Conservation (phyloP, 2,113 vertebrate species). For the Leptosomus discolor region DNA sequence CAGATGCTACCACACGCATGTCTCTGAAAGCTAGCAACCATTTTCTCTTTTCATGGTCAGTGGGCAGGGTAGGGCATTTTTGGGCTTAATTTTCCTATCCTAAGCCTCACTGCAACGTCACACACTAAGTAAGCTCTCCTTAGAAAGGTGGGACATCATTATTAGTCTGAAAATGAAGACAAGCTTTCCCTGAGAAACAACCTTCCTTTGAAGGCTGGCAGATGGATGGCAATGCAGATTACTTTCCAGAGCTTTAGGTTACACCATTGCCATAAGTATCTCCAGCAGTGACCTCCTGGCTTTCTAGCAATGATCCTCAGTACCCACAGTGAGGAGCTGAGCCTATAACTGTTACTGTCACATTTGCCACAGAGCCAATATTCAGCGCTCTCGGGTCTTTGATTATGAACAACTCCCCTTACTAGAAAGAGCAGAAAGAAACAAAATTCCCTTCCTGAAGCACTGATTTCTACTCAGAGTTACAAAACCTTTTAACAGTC, state of each 20-base stretch:
- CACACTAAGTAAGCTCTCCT: background rate
- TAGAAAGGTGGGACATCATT: background rate
- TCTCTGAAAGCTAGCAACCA: background rate
- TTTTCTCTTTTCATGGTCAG: background rate
- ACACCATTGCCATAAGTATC: background rate
- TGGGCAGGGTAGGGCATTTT: background rate
- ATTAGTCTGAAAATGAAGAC: background rate
- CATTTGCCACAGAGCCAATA: background rate
- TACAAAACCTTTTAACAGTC: background rate
- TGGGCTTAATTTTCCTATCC: background rate
- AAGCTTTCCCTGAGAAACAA: background rate
- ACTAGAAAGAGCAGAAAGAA: background rate
- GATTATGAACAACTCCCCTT: background rate
- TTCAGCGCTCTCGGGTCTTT: background rate
- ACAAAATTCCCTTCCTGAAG: background rate
- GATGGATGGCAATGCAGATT: too few relatives aligned
- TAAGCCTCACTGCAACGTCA: background rate
- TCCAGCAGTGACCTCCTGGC: background rate
- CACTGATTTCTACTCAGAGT: background rate
- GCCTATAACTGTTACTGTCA: background rate
- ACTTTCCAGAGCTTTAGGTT: background rate
- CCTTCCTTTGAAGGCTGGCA: background rate
- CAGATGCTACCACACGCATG: background rate
- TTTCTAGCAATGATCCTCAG: background rate
- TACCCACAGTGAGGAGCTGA: background rate